A percentile compares a stretch with the other conserved stretches of the same genome.
These are phyloP conservation scores for Felis chaus DNA, from an alignment of 2,113 vertebrate genomes.

Conservation along the genomic window DNA sequence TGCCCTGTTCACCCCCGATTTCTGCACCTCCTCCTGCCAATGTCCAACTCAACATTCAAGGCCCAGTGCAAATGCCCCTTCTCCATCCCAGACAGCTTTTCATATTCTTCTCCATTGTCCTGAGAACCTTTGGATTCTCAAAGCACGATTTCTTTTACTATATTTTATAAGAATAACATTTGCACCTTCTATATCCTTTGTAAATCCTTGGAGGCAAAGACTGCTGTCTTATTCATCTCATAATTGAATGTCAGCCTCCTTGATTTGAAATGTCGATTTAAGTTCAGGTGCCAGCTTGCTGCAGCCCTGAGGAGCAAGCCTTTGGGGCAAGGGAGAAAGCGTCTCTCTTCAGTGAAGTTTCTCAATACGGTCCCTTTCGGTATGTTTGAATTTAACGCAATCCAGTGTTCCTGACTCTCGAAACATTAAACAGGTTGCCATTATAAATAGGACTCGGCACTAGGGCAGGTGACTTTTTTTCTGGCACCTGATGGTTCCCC, in stretches of 20 bases:
- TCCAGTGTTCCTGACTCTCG: neutral
- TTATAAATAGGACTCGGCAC: neutral
- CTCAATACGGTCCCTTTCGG: constrained; percentile 31
- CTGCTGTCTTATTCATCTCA: neutral
- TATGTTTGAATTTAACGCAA: constrained; percentile 24
- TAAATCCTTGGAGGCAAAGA: neutral
- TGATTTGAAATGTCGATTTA: neutral
- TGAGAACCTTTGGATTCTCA: neutral
- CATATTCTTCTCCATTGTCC: neutral
- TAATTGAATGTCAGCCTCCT: neutral
- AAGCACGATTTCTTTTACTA: neutral
- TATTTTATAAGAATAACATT: neutral
- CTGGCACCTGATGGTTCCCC: neutral
- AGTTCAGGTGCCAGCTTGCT: constrained; percentile 15
- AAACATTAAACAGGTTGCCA: neutral
- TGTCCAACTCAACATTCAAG: neutral
- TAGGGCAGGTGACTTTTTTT: neutral
- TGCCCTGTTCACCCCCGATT: neutral
- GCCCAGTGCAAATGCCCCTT: neutral
- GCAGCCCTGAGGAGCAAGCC: neutral
- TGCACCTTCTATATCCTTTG: neutral
- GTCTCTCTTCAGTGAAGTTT: neutral
- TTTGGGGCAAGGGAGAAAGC: neutral
- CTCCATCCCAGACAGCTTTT: neutral
- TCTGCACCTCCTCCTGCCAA: neutral